Conservation (phyloP, 2,113 vertebrate genomes). For the Anser cygnoides region DNA sequence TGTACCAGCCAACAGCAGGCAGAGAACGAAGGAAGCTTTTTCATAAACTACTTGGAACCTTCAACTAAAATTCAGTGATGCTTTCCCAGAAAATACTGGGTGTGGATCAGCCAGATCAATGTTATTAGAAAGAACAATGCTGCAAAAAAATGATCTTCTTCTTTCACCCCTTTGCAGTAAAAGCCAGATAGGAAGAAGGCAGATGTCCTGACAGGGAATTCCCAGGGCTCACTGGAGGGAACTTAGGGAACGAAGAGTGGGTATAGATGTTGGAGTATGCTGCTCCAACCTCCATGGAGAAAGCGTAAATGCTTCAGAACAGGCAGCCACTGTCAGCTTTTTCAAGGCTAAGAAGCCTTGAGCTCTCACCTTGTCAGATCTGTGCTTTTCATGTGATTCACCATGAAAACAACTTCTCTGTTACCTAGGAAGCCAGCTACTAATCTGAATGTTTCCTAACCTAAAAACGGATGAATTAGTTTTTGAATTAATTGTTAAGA, state of each 20-base stretch:
- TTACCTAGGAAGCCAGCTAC: background rate
- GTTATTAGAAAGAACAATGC: background rate
- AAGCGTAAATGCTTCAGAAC: background rate
- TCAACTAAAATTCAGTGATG: background rate
- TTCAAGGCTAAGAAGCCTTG: background rate
- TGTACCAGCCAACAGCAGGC: background rate
- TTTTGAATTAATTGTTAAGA: background rate
- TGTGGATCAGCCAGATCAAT: background rate
- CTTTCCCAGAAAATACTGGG: background rate
- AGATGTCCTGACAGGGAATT: background rate
- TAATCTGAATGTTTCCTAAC: background rate
- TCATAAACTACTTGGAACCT: background rate
- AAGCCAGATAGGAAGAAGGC: background rate
- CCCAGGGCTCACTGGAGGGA: background rate
- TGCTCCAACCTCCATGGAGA: accelerated
- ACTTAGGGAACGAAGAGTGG: background rate
- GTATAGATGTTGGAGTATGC: background rate
- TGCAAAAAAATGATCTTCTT: accelerated
- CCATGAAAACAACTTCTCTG: background rate
- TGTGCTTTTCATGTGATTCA: background rate
- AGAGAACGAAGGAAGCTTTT: background rate
- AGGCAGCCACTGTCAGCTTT: background rate
- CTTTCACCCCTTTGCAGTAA: background rate
- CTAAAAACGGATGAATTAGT: background rate
- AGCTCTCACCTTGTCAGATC: background rate